These are phyloP conservation scores for Mayetiola destructor DNA, from an alignment of 2,888 invertebrate species.

Conservation along the genomic window DNA sequence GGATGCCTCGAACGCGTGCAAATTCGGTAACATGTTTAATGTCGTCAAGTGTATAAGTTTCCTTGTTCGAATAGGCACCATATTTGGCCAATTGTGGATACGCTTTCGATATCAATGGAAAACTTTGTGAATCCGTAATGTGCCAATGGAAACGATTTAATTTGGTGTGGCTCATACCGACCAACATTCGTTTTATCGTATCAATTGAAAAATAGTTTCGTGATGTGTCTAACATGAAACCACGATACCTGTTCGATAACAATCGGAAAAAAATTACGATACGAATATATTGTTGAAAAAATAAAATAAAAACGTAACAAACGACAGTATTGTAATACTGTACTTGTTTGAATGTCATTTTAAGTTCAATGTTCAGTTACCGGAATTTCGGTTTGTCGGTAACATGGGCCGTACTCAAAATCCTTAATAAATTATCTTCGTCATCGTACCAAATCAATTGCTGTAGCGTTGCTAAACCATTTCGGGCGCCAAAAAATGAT, in stretches of 20 bases:
- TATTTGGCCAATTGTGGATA: conserved; percentile 65
- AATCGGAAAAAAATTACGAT: not conserved
- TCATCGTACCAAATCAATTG: conserved; percentile 71
- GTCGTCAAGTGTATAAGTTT: conserved; percentile 56
- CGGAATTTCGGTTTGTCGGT: conserved; percentile 61
- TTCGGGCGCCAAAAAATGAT: conserved; percentile 62
- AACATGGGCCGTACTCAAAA: conserved; percentile 49
- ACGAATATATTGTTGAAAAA: too few relatives aligned
- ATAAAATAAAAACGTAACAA: not conserved
- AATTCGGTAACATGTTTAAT: conserved; percentile 58
- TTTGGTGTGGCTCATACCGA: conserved; percentile 81
- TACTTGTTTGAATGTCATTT: not conserved
- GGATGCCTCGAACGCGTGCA: conserved; percentile 66
- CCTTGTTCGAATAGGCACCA: conserved; percentile 73
- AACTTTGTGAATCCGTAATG: conserved; percentile 80
- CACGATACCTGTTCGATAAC: conserved; percentile 45
- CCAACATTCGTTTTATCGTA: conserved; percentile 56
- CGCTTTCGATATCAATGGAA: conserved; percentile 64
- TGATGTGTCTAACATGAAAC: conserved; percentile 79
- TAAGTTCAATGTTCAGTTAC: conserved; percentile 17
- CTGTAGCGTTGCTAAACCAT: conserved; percentile 63
- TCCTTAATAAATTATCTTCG: conserved; percentile 44
- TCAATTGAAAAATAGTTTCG: conserved; percentile 72
- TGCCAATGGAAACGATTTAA: conserved; percentile 92
- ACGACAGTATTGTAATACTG: too few relatives aligned